Evolutionary conservation across 2,113 vertebrate species (phyloP).

Genomic region (Hemibagrus wyckioides): DNA sequence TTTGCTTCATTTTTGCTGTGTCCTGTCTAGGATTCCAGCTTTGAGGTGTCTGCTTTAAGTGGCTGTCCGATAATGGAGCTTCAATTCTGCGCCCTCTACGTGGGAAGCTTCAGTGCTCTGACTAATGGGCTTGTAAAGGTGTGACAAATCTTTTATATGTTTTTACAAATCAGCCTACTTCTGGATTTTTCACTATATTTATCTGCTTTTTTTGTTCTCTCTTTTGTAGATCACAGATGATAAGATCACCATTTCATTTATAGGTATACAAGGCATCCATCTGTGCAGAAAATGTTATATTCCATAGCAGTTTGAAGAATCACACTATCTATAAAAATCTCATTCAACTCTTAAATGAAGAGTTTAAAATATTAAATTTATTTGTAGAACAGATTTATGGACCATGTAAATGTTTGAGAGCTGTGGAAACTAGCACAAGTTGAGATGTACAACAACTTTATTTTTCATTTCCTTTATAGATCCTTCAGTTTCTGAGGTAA

Average conservation of each 20-base stretch:
- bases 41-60: background rate
- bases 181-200: conserved; percentile 41
- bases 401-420: background rate
- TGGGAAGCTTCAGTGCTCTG: conserved; percentile 56
- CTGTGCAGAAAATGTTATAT: too few species aligned
- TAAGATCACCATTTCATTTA: conserved; percentile 80
- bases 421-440: background rate
- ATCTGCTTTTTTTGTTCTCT: conserved; percentile 1
- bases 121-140: conserved; percentile 65
- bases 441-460: background rate
- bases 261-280: conserved; percentile 77
- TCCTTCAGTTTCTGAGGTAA: conserved; percentile 17
- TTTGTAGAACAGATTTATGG: background rate
- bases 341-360: background rate
- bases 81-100: conserved; percentile 61
- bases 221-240: conserved; percentile 73
- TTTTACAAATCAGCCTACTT: background rate
- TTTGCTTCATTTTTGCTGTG: background rate
- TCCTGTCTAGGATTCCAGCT: background rate
- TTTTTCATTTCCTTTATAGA: background rate
- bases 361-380: background rate
- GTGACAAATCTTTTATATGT: conserved; percentile 22
- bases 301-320: background rate
- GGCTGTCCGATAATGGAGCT: conserved; percentile 39
- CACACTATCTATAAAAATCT: background rate